Evolutionary conservation across 2,797 vertebrate genomes (phyloP).

Genomic region (Macropus fuliginosus): DNA sequence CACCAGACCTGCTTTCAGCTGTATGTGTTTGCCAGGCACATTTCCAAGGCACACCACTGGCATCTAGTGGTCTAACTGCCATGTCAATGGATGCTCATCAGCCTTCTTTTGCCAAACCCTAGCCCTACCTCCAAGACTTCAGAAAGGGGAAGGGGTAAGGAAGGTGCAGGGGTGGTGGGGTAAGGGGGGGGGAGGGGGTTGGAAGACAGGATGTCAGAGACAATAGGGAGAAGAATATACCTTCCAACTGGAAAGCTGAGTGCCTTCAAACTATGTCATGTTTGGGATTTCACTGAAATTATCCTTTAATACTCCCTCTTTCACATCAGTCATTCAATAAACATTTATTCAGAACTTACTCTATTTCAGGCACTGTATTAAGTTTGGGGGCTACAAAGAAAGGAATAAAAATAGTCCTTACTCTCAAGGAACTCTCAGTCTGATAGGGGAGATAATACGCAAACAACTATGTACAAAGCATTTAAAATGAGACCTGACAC

Average conservation of each 20-base stretch:
- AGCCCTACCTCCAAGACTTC: slow-evolving; percentile 5
- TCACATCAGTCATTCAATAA: background rate
- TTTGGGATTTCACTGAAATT: slow-evolving; percentile 36
- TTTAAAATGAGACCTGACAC: background rate
- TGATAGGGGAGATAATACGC: background rate
- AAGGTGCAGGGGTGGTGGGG: background rate
- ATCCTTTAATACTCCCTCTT: background rate
- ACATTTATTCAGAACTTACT: background rate
- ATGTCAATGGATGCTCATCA: background rate
- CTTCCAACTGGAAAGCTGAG: slow-evolving; percentile 12
- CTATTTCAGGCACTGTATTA: background rate
- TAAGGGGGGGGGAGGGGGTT: too few species aligned
- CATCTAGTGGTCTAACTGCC: slow-evolving; percentile 80
- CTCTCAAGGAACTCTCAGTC: background rate
- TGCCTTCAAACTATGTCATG: background rate
- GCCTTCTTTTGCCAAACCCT: background rate
- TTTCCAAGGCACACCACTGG: slow-evolving; percentile 71
- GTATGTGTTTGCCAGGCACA: background rate
- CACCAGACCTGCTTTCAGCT: background rate
- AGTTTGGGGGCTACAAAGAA: background rate
- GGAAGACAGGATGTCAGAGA: background rate
- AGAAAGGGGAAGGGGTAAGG: background rate
- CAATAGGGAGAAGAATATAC: background rate
- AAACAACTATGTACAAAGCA: background rate
- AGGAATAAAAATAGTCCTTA: background rate